Conservation (phyloP, 2,888 invertebrate genomes). For the Lissonota sp. region DNA sequence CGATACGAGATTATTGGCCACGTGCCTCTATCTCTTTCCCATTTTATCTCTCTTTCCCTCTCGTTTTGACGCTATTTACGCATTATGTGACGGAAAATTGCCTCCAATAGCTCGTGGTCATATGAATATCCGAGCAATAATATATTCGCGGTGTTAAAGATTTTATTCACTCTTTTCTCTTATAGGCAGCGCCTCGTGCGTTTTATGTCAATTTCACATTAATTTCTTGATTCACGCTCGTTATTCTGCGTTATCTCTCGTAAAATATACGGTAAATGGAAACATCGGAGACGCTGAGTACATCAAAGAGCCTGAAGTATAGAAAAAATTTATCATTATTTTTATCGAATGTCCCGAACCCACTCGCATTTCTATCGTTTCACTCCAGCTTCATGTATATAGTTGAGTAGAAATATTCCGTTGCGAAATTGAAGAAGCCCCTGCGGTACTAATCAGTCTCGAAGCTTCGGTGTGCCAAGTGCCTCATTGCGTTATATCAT, state of each 20-base stretch:
- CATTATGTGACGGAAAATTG: too few species aligned
- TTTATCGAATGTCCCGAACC: constrained; percentile 5
- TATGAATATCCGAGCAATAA: too few species aligned
- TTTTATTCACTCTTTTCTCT: background rate
- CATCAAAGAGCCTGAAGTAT: background rate
- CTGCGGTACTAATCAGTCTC: constrained; percentile 55
- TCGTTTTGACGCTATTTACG: too few species aligned
- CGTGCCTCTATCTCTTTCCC: constrained; percentile 29
- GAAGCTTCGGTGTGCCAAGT: constrained; percentile 46
- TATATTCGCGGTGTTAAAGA: background rate
- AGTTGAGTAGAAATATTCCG: constrained; percentile 11
- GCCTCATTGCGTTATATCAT: constrained; percentile 46
- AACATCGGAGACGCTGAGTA: background rate
- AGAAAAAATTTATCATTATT: background rate
- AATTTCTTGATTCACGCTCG: background rate
- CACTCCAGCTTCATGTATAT: constrained; percentile 4
- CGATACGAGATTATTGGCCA: constrained; percentile 57
- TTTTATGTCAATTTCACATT: background rate
- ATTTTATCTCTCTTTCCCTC: background rate
- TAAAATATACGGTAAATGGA: background rate
- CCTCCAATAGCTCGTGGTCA: too few species aligned
- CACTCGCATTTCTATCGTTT: constrained; percentile 4
- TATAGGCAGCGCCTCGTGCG: background rate
- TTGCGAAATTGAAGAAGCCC: constrained; percentile 58
- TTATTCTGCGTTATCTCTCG: background rate